Evolutionary conservation across 2,888 invertebrate species (phyloP), one percentile per base, ranked within the genome.

Genomic region (Lomographa bimaculata): DNA sequence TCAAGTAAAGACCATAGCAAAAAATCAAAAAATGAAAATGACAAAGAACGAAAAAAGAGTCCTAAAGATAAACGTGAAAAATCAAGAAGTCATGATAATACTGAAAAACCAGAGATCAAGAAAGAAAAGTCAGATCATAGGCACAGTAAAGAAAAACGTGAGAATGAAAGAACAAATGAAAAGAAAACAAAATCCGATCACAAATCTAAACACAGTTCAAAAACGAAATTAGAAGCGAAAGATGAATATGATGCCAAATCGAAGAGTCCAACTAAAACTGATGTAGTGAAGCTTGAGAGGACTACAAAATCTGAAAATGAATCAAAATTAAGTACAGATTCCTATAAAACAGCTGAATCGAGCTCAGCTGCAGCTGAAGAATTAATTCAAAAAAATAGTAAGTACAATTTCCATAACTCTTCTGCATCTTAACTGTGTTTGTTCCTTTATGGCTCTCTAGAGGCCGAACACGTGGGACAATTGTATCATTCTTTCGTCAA

Each of bases 211-310:
- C 37, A 45, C 8, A 24, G 5, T 40, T 40, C 29, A 4, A 59
- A 46, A 3, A 37, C 11, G 21, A 59, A 54, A 32, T 33, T 50
- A 17, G 56, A 54, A 18, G 5, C 27, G 4, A 57, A 44, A 35
- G 49, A 51, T 17, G 55, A 42, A 25, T 39, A 36, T 42, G 38
- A 29, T 37, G 46, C 36, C 6, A 66, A 55, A 36, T 54, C 52
- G 21, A 61, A 55, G 29, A 64, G 46, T 33, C 56, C 54, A 1
- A 43, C 26, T 5, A 60, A 62, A 44, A 27, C 47, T 10, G 54
- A 57, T 9, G 50, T 53, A 17, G 55, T 45, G 6, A 57, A 57
- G 34, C 1, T 29, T 17, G 55, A 53, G 20, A 33, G 9, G 20
- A 44, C 49, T 19, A 16, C 6, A 0, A 58, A 54, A 41, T 44